Percentiles rank a stretch among this genome's conserved stretches.
These are phyloP conservation scores for Caenorhabditis briggsae DNA, from an alignment of 1,140 invertebrate species.

Conservation along the genomic window DNA sequence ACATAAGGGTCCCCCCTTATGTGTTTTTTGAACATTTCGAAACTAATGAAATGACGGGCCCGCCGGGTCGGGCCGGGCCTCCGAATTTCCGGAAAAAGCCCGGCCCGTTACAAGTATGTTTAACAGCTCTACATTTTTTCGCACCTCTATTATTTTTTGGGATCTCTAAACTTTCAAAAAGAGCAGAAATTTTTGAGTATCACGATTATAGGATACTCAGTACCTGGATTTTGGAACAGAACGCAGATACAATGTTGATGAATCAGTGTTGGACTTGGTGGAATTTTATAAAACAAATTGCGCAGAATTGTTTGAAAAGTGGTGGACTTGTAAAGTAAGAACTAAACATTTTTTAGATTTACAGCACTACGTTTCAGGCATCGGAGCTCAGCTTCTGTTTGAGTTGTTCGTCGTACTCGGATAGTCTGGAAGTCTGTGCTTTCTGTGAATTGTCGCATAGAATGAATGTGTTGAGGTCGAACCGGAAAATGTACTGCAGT, in stretches of 20 bases:
- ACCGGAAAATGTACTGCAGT: neutral
- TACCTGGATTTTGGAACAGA: neutral
- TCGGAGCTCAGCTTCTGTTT: slow-evolving; percentile 11
- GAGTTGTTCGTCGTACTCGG: neutral
- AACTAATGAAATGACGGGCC: too few relatives aligned
- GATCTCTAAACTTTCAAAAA: too few relatives aligned
- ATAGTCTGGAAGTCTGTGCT: neutral
- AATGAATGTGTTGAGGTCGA: neutral
- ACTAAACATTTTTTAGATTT: neutral
- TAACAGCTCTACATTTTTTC: too few relatives aligned
- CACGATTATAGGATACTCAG: neutral
- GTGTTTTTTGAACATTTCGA: too few relatives aligned
- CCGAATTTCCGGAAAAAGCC: too few relatives aligned
- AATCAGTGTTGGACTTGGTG: neutral
- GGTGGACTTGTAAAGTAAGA: slow-evolving; percentile 13
- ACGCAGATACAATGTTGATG: neutral
- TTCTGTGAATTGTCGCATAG: neutral
- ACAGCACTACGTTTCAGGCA: neutral
- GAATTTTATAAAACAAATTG: neutral
- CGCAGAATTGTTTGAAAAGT: slow-evolving; percentile 3
- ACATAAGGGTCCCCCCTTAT: too few relatives aligned
- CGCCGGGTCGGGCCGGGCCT: too few relatives aligned
- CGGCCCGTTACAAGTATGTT: too few relatives aligned
- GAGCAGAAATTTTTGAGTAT: neutral
- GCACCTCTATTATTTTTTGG: too few relatives aligned